Conservation (phyloP, 2,113 vertebrate genomes). For the Scomber colias region DNA sequence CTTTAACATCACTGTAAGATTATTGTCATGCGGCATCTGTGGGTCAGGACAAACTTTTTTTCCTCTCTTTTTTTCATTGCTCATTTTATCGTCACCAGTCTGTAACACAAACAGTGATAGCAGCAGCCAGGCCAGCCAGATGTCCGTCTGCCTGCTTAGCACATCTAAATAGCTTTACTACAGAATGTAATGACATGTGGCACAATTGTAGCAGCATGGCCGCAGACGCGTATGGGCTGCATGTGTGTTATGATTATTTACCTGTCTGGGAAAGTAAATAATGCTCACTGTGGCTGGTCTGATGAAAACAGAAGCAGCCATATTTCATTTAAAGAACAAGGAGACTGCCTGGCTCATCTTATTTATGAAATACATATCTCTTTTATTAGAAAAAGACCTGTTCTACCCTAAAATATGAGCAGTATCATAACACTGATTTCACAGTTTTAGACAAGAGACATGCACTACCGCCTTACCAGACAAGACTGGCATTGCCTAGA, state of each 20-base stretch:
- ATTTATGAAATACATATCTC: neutral
- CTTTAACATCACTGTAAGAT: neutral
- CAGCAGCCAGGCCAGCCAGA: conserved; percentile 31
- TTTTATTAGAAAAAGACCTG: neutral
- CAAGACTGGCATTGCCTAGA: conserved; percentile 12
- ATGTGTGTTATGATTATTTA: neutral
- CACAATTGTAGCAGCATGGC: conserved; percentile 21
- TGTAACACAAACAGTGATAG: conserved; percentile 45
- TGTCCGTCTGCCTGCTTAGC: conserved; percentile 42
- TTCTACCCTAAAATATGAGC: conserved; percentile 3
- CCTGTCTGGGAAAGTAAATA: conserved; percentile 3
- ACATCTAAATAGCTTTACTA: conserved; percentile 43
- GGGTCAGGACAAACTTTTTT: neutral
- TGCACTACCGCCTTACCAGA: neutral
- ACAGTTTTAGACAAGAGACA: neutral
- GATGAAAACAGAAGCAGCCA: conserved; percentile 9
- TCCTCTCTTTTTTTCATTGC: neutral
- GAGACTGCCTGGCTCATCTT: neutral
- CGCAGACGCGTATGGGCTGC: neutral
- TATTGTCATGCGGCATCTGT: neutral
- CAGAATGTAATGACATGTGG: conserved; percentile 55
- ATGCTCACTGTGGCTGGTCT: neutral
- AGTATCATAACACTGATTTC: conserved; percentile 4
- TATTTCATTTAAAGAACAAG: neutral
- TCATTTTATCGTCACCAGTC: conserved; percentile 1